Evolutionary conservation across 2,888 invertebrate genomes (phyloP).

Genomic region (Lithophane ornitopus): DNA sequence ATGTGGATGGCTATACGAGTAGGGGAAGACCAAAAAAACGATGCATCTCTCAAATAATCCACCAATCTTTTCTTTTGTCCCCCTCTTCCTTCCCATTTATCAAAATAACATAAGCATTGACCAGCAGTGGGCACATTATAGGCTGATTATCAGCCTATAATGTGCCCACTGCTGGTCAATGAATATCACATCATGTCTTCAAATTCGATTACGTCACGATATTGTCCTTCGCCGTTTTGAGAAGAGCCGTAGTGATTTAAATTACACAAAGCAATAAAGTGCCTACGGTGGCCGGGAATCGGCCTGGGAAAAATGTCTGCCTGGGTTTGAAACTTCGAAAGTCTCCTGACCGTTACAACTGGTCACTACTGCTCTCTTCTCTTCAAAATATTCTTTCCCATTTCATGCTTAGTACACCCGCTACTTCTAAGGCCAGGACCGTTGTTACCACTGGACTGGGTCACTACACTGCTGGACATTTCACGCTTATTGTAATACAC

Average conservation of each 20-base stretch:
- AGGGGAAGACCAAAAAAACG: no score
- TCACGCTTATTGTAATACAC: not conserved
- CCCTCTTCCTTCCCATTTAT: not conserved
- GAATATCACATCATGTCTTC: not conserved
- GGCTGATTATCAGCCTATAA: no score
- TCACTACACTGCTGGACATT: no score
- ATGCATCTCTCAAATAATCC: not conserved
- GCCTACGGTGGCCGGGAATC: no score
- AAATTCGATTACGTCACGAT: not conserved
- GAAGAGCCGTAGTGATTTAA: not conserved
- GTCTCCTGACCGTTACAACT: not conserved
- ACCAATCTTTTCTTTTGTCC: not conserved
- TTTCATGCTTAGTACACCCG: not conserved
- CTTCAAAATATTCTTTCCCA: not conserved
- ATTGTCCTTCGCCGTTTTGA: not conserved
- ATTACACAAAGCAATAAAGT: not conserved
- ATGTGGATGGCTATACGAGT: no score
- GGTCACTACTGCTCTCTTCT: no score
- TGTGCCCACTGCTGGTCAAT: not conserved
- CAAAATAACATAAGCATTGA: not conserved
- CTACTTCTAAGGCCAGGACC: constrained; percentile 21
- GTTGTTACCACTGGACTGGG: no score
- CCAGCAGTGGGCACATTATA: no score
- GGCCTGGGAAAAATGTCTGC: no score
- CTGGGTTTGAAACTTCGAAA: not conserved